Evolutionary conservation across 2,113 vertebrate genomes (phyloP), one percentile per base, ranked within the genome.

Genomic region (Oreochromis aureus): DNA sequence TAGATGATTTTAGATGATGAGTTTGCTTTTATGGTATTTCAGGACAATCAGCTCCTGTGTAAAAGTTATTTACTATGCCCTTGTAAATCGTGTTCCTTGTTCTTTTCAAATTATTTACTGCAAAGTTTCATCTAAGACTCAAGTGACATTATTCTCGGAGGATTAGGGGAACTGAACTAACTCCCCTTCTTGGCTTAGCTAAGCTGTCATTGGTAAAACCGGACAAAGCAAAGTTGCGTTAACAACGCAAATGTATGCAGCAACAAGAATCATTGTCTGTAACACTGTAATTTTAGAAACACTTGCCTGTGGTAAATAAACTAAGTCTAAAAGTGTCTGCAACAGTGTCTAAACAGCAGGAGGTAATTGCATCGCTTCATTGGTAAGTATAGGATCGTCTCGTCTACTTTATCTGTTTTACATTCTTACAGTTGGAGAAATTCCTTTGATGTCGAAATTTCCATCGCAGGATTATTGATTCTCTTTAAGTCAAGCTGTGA

Each of bases 1-100:
- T 93, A 93, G 93, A 91, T 94, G 88, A 94, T 93, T 94, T 92
- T 81, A 55, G 87, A 73, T 90, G 73, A 78, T 78, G 73, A 78
- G 73, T 88, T 76, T 15, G 11, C 36, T 83, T 94, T 94, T 93
- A 93, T 93, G 83, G 82, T 32, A 82, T 89, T 93, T 91, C 41
- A 46, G 73, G 87, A 94, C 91, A 87, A 93, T 94, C 89, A 53
- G 59, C 89, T 91, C 78, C 83, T 59, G 82, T 56, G 59, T 92
- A 82, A 91, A 91, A 82, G 16, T 89, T 88, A 53, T 94, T 94
- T 93, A 91, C 84, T 9, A 22, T 48, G 10, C 82, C 27, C 86
- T 87, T 88, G 82, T 94, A 91, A 94, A 91, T 93, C 55, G 8
- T 46, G 39, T 27, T 83, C 19, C 71, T 83, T 87, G 90, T 88